Percentiles rank a stretch among this genome's conserved stretches.
Evolutionary conservation across 37 sponge, comb jelly and placozoan species (phyloP).

Genomic region (Aplysina aerophoba): DNA sequence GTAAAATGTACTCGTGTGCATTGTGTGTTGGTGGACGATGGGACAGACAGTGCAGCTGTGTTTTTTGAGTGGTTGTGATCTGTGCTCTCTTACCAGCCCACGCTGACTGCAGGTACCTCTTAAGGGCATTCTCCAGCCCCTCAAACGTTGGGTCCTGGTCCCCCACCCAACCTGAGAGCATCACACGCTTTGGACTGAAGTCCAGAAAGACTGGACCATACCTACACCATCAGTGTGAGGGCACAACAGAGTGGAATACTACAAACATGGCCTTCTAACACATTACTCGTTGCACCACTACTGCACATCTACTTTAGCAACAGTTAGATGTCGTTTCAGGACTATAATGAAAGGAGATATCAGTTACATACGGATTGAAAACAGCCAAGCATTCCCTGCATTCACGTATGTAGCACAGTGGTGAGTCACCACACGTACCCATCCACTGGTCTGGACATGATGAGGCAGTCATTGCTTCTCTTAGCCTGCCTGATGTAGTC

Average conservation of each 20-base stretch:
- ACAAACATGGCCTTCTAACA: not conserved
- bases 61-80: too few species aligned
- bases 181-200: slow-evolving; percentile 69
- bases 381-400: too few species aligned
- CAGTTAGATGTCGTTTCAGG: too few species aligned
- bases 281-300: too few species aligned
- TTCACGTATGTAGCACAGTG: too few species aligned
- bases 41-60: too few species aligned
- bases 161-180: slow-evolving; percentile 87
- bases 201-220: slow-evolving; percentile 71
- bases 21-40: too few species aligned
- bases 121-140: slow-evolving; percentile 71
- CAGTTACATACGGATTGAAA: too few species aligned
- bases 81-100: slow-evolving; percentile 70
- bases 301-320: too few species aligned
- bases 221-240: slow-evolving; percentile 18
- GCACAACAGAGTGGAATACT: not conserved
- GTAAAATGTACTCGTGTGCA: too few species aligned
- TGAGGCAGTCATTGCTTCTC: slow-evolving; percentile 65
- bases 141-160: slow-evolving; percentile 85
- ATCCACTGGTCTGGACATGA: slow-evolving; percentile 88
- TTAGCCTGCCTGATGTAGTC: slow-evolving; percentile 62
- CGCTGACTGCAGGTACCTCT: slow-evolving; percentile 82
- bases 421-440: slow-evolving; percentile 46
- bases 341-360: too few species aligned